Conservation (phyloP, 2,888 invertebrate genomes). For the Oscheius sp. region DNA sequence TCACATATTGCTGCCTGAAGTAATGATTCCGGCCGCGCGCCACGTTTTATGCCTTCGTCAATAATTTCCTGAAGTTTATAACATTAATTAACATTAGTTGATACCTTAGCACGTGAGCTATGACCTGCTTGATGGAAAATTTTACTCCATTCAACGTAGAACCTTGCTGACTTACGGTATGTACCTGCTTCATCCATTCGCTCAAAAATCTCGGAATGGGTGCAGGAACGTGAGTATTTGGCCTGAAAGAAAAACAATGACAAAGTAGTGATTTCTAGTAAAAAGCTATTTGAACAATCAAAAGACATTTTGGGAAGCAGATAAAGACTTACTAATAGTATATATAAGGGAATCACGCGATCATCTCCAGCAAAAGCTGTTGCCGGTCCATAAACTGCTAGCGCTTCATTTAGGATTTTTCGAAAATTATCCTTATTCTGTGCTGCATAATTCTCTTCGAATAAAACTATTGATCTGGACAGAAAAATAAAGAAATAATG, state of each 20-base stretch:
- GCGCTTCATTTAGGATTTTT: conserved; percentile 24
- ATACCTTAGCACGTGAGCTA: conserved; percentile 2
- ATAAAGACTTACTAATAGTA: conserved; percentile 30
- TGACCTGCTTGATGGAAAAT: conserved; percentile 16
- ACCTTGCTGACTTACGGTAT: conserved; percentile 16
- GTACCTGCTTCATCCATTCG: conserved; percentile 22
- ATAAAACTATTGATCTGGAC: conserved; percentile 18
- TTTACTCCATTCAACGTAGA: conserved; percentile 21
- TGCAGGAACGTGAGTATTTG: conserved; percentile 30
- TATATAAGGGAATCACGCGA: conserved; percentile 33
- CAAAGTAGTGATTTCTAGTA: too few relatives aligned
- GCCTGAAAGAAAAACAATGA: conserved; percentile 7
- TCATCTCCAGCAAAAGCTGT: conserved; percentile 32
- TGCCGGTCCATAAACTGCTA: conserved; percentile 31
- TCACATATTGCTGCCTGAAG: conserved; percentile 2
- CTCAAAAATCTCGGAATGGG: conserved; percentile 26
- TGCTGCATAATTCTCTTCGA: conserved; percentile 24
- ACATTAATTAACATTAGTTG: background rate
- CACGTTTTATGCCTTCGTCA: conserved; percentile 7
- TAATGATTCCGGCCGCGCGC: background rate
- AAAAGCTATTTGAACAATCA: too few relatives aligned
- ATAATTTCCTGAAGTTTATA: conserved; percentile 2
- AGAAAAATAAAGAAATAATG: background rate
- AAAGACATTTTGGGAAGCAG: too few relatives aligned
- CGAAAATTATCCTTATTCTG: conserved; percentile 31